A percentile compares a stretch with the other conserved stretches of the same genome.
These are phyloP conservation scores for Paragorgia papillata DNA, from an alignment of 92 coral and sea anemone species.

Conservation along the genomic window DNA sequence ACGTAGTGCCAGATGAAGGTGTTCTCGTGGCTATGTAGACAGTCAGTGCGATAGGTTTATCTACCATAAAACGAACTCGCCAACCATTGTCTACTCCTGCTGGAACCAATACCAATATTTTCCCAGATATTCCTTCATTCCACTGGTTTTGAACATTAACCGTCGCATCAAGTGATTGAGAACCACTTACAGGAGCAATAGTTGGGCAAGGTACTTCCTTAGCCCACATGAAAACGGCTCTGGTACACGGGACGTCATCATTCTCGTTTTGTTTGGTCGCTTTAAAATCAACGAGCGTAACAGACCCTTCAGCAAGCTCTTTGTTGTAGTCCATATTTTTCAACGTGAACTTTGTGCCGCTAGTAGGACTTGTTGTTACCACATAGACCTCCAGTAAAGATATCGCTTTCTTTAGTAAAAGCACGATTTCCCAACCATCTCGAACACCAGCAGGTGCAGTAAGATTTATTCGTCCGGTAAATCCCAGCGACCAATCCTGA, in stretches of 20 bases:
- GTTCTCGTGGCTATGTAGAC: not conserved
- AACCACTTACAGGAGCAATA: not conserved
- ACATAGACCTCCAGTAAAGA: slow-evolving; percentile 49
- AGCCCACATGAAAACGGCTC: slow-evolving; percentile 35
- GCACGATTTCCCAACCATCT: slow-evolving; percentile 64
- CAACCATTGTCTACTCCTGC: slow-evolving; percentile 26
- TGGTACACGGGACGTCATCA: slow-evolving; percentile 25
- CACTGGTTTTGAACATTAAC: slow-evolving; percentile 12
- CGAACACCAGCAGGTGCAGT: slow-evolving; percentile 13
- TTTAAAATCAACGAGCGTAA: not conserved
- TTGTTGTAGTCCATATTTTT: slow-evolving; percentile 59
- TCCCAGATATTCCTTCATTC: slow-evolving; percentile 27
- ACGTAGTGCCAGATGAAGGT: slow-evolving; percentile 16
- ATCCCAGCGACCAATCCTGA: not conserved
- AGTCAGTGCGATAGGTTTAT: slow-evolving; percentile 3
- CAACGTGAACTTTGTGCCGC: slow-evolving; percentile 48
- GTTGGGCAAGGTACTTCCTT: slow-evolving; percentile 19
- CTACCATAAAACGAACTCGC: slow-evolving; percentile 4
- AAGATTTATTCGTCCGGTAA: not conserved
- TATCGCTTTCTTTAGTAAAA: slow-evolving; percentile 52
- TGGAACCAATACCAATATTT: slow-evolving; percentile 25
- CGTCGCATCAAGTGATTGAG: slow-evolving; percentile 9
- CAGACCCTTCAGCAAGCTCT: slow-evolving; percentile 18
- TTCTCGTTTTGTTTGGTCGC: slow-evolving; percentile 24
- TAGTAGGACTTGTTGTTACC: slow-evolving; percentile 20